Conservation (phyloP, 2,888 invertebrate genomes). For the Carpatolechia fugitivella region DNA sequence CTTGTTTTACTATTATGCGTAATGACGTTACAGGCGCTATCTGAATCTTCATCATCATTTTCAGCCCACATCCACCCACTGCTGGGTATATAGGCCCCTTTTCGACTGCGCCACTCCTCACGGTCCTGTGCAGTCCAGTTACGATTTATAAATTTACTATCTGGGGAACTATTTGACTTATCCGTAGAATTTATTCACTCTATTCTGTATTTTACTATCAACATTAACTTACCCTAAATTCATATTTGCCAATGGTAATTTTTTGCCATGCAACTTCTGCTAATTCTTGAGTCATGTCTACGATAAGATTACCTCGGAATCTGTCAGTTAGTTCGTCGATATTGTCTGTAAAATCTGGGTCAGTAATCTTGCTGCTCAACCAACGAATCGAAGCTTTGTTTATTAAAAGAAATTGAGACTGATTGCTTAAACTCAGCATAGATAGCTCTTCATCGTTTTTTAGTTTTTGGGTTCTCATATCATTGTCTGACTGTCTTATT, state of each 20-base stretch:
- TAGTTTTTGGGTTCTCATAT: slow-evolving; percentile 53
- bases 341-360: slow-evolving; percentile 70
- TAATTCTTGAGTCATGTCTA: slow-evolving; percentile 85
- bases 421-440: slow-evolving; percentile 84
- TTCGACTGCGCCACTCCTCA: no score
- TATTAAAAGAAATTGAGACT: slow-evolving; percentile 91
- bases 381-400: slow-evolving; percentile 88
- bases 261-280: slow-evolving; percentile 86
- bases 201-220: no score
- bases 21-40: no score
- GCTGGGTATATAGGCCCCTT: no score
- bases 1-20: no score
- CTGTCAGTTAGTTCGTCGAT: slow-evolving; percentile 83
- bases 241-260: slow-evolving; percentile 82
- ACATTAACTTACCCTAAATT: slow-evolving; percentile 80
- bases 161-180: no score
- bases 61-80: no score
- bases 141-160: no score
- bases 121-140: no score
- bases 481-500: slow-evolving; percentile 78
- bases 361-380: slow-evolving; percentile 80
- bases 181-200: no score
- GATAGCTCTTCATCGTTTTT: slow-evolving; percentile 39
- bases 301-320: slow-evolving; percentile 94
- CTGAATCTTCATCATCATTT: no score